Percentiles rank a stretch among this genome's conserved stretches.
Conservation (phyloP, 2,797 vertebrate genomes). For the Gobio occitaniae region DNA sequence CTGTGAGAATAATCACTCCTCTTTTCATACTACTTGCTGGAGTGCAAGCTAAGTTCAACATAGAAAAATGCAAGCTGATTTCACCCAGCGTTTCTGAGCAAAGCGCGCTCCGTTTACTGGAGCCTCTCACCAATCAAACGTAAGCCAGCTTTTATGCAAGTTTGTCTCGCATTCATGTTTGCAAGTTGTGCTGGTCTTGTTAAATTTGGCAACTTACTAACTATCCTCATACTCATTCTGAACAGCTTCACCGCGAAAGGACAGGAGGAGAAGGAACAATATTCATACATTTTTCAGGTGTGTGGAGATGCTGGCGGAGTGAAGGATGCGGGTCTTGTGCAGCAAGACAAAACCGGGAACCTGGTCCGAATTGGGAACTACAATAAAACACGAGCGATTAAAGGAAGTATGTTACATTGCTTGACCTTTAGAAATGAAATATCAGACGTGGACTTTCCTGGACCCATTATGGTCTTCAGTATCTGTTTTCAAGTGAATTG, state of each 20-base stretch:
- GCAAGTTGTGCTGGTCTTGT: neutral
- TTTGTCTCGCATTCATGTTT: neutral
- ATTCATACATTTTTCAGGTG: constrained; percentile 85
- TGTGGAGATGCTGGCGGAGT: constrained; percentile 84
- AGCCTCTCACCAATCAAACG: constrained; percentile 71
- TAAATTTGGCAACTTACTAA: neutral
- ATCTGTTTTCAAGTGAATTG: neutral
- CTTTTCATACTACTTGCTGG: constrained; percentile 66
- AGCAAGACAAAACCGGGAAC: constrained; percentile 63
- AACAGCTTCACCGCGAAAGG: constrained; percentile 67
- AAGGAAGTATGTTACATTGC: constrained; percentile 84
- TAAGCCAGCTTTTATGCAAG: constrained; percentile 60
- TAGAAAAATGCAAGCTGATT: constrained; percentile 68
- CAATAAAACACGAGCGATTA: constrained; percentile 80
- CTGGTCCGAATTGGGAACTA: constrained; percentile 82
- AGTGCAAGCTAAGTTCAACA: constrained; percentile 55
- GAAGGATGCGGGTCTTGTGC: constrained; percentile 83
- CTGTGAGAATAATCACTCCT: constrained; percentile 67
- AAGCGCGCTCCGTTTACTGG: constrained; percentile 66
- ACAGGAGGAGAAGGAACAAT: constrained; percentile 52
- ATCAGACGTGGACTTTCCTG: neutral
- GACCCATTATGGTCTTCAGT: neutral
- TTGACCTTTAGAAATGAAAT: neutral
- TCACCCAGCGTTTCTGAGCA: constrained; percentile 32
- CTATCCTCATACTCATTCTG: constrained; percentile 16